Evolutionary conservation across 2,113 vertebrate genomes (phyloP).

Genomic region (Pedetes capensis): DNA sequence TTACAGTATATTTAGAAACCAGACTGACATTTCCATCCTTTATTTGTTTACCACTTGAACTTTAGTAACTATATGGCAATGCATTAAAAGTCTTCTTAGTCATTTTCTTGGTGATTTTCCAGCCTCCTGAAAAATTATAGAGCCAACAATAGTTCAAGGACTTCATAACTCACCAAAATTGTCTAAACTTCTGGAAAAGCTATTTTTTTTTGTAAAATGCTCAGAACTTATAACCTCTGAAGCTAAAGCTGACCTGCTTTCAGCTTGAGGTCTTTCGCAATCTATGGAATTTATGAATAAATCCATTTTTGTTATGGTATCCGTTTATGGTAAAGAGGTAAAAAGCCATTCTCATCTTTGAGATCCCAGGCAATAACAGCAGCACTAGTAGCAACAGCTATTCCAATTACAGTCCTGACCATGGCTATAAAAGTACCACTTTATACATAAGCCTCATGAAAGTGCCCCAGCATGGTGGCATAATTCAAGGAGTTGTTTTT

Average conservation of each 20-base stretch:
- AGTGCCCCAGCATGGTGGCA: neutral
- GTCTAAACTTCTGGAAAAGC: constrained; percentile 52
- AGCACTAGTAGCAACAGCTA: neutral
- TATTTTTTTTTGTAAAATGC: constrained; percentile 27
- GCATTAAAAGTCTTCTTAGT: constrained; percentile 70
- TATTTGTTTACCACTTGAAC: constrained; percentile 72
- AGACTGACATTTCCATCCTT: constrained; percentile 78
- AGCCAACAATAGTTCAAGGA: constrained; percentile 74
- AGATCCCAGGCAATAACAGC: neutral
- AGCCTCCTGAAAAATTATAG: constrained; percentile 74
- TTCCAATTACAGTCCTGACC: constrained; percentile 45
- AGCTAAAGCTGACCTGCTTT: constrained; percentile 52
- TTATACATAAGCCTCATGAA: constrained; percentile 42
- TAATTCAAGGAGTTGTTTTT: constrained; percentile 28
- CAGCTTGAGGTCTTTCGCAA: constrained; percentile 50
- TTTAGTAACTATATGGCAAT: constrained; percentile 67
- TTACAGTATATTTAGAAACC: constrained; percentile 72
- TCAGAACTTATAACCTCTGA: constrained; percentile 60
- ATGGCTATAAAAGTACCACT: constrained; percentile 45
- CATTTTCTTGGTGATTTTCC: constrained; percentile 75
- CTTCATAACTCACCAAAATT: constrained; percentile 76
- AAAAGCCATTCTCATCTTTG: neutral
- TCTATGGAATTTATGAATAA: constrained; percentile 68
- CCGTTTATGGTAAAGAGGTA: constrained; percentile 55
- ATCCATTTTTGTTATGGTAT: constrained; percentile 9